These are phyloP conservation scores for Okamejei kenojei DNA, from an alignment of 2,797 vertebrate genomes.

Conservation along the genomic window DNA sequence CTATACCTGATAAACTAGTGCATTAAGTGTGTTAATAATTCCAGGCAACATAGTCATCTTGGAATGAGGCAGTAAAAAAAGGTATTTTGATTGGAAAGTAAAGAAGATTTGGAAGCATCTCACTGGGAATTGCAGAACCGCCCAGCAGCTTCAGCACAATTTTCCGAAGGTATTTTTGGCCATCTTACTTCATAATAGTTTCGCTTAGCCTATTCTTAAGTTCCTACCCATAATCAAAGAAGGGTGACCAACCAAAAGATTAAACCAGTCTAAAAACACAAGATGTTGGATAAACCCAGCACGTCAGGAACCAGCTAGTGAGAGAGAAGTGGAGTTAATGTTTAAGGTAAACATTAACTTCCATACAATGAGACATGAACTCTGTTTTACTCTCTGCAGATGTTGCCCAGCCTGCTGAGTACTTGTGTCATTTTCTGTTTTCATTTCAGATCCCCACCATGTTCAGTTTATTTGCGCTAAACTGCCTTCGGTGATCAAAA, in stretches of 20 bases:
- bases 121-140: background rate
- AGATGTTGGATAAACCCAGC: too few relatives aligned
- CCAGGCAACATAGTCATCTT: background rate
- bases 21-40: conserved; percentile 13
- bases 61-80: conserved; percentile 2
- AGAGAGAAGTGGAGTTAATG: too few relatives aligned
- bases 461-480: too few relatives aligned
- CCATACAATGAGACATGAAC: too few relatives aligned
- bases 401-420: too few relatives aligned
- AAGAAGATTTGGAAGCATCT: background rate
- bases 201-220: background rate
- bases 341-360: too few relatives aligned
- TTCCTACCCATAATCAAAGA: background rate
- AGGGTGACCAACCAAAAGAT: background rate
- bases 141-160: background rate
- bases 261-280: background rate
- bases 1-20: conserved; percentile 7
- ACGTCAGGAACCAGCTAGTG: too few relatives aligned
- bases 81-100: background rate
- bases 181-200: background rate
- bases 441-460: too few relatives aligned
- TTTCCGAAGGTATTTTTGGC: background rate
- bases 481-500: background rate
- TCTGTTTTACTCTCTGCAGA: too few relatives aligned
- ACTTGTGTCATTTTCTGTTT: too few relatives aligned